These are phyloP conservation scores for Drosophila merina DNA, from an alignment of 2,888 invertebrate species.

Conservation along the genomic window DNA sequence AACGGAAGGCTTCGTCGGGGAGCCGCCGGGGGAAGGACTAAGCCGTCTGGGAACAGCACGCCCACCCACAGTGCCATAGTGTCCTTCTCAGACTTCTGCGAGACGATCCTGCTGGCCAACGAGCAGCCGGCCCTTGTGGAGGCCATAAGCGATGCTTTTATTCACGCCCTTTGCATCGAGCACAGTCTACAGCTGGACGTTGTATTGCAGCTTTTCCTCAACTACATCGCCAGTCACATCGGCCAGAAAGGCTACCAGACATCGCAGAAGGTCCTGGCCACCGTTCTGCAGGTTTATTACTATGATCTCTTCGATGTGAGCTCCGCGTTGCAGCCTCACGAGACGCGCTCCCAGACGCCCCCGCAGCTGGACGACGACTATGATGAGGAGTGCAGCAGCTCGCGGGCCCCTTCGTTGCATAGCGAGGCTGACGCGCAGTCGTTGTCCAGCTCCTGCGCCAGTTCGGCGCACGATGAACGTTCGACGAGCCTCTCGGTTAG, in stretches of 20 bases:
- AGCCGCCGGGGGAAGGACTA: conserved; percentile 21
- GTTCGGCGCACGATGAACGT: conserved; percentile 75
- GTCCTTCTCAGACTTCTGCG: conserved; percentile 83
- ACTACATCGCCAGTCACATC: conserved; percentile 88
- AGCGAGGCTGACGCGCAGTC: conserved; percentile 80
- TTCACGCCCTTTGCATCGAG: conserved; percentile 82
- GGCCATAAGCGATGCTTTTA: conserved; percentile 82
- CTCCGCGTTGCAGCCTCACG: conserved; percentile 67
- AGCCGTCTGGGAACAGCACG: conserved; percentile 21
- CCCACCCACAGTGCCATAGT: conserved; percentile 63
- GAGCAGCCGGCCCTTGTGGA: conserved; percentile 79
- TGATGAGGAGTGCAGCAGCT: conserved; percentile 73
- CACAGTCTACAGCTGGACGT: conserved; percentile 81
- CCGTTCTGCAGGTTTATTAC: conserved; percentile 85
- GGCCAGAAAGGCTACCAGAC: conserved; percentile 85
- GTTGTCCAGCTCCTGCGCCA: conserved; percentile 75
- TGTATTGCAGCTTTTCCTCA: conserved; percentile 86
- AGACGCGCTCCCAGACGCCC: conserved; percentile 75
- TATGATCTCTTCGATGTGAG: conserved; percentile 82
- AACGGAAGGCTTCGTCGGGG: conserved; percentile 36
- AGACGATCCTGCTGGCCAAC: conserved; percentile 79
- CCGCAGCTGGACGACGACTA: conserved; percentile 74
- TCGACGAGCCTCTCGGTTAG: conserved; percentile 52
- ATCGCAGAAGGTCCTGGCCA: conserved; percentile 84
- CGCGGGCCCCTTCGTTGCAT: conserved; percentile 74